These are phyloP conservation scores for Eretmocerus hayati DNA, from an alignment of 2,888 invertebrate genomes.

Conservation along the genomic window DNA sequence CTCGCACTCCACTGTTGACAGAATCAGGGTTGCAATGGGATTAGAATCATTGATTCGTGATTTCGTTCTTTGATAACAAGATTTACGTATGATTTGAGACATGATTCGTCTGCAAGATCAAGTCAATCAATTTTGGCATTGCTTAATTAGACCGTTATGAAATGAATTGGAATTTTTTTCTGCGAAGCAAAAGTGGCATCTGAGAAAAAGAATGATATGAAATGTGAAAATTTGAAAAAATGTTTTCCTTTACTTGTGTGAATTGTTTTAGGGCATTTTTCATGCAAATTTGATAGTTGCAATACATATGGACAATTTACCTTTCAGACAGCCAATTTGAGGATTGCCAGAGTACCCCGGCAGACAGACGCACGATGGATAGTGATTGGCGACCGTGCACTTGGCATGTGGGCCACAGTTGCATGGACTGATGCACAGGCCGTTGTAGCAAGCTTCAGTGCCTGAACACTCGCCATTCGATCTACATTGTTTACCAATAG, in stretches of 20 bases:
- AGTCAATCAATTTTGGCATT: too few relatives aligned
- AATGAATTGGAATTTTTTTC: too few relatives aligned
- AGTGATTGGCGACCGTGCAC: conserved; percentile 75
- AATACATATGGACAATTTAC: too few relatives aligned
- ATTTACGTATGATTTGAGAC: too few relatives aligned
- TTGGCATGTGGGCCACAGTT: conserved; percentile 78
- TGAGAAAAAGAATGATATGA: too few relatives aligned
- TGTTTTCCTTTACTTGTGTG: too few relatives aligned
- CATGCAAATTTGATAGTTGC: too few relatives aligned
- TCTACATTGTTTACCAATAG: conserved; percentile 64
- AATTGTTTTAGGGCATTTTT: too few relatives aligned
- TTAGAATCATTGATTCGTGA: neutral
- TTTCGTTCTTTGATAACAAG: neutral
- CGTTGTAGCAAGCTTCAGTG: conserved; percentile 77
- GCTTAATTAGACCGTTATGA: too few relatives aligned
- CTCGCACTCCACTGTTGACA: conserved; percentile 65
- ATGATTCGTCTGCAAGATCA: too few relatives aligned
- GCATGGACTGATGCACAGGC: conserved; percentile 74
- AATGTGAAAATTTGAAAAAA: conserved; percentile 38
- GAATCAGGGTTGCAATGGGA: neutral
- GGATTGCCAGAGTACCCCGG: conserved; percentile 81
- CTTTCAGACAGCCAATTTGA: conserved; percentile 68
- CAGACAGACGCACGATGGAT: conserved; percentile 77
- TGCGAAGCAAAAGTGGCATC: too few relatives aligned
- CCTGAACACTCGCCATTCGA: conserved; percentile 74